These are phyloP conservation scores for Sebastes trivittatus DNA, from an alignment of 2,797 vertebrate species.

Conservation along the genomic window DNA sequence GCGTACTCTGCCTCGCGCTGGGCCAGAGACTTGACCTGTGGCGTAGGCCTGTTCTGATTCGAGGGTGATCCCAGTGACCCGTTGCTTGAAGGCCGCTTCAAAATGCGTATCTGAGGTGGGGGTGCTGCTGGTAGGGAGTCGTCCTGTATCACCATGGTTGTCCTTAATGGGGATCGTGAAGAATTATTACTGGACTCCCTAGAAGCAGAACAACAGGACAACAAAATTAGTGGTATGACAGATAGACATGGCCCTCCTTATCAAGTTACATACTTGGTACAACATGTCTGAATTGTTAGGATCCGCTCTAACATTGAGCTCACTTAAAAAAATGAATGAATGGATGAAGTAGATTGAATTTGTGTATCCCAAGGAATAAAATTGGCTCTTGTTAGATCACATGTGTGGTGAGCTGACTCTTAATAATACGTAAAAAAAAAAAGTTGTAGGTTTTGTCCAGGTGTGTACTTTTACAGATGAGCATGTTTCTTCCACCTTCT, in stretches of 20 bases:
- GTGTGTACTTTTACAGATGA: not conserved
- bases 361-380: not conserved
- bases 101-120: slow-evolving; percentile 94
- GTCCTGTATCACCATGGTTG: slow-evolving; percentile 95
- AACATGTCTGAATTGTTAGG: not conserved
- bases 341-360: not conserved
- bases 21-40: slow-evolving; percentile 94
- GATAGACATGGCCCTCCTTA: not conserved
- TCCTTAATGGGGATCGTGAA: slow-evolving; percentile 85
- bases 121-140: slow-evolving; percentile 90
- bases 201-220: slow-evolving; percentile 1
- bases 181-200: slow-evolving; percentile 87
- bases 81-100: slow-evolving; percentile 94
- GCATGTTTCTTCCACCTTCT: not conserved
- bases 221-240: not conserved
- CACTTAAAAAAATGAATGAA: not conserved
- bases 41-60: slow-evolving; percentile 86
- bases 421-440: no score
- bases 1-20: slow-evolving; percentile 98
- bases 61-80: slow-evolving; percentile 86
- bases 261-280: not conserved
- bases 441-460: not conserved
- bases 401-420: not conserved
- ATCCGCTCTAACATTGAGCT: not conserved
- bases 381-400: not conserved